These are phyloP conservation scores for Plumapathes pennacea DNA, from an alignment of 92 coral and sea anemone genomes.

Conservation along the genomic window DNA sequence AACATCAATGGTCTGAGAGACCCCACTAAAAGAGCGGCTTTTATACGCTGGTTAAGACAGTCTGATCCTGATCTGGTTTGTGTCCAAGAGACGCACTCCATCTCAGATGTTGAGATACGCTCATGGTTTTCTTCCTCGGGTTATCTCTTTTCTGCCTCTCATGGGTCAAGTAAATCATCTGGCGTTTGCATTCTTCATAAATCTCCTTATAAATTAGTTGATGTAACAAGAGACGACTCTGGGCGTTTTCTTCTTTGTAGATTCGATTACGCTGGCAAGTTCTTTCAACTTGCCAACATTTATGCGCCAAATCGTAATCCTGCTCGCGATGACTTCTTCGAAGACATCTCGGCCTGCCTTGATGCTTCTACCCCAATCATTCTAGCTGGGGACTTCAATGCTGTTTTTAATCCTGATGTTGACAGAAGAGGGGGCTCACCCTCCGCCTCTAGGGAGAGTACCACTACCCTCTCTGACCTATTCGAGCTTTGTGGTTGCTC, in stretches of 20 bases:
- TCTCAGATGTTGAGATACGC: background rate
- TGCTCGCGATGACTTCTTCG: background rate
- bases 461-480: background rate
- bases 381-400: slow-evolving; percentile 10
- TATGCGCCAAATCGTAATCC: slow-evolving; percentile 33
- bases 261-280: too few relatives aligned
- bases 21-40: background rate
- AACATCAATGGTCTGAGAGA: slow-evolving; percentile 1
- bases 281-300: background rate
- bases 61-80: background rate
- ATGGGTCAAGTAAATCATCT: background rate
- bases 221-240: background rate
- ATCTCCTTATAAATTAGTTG: background rate
- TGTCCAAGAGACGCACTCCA: slow-evolving; percentile 10
- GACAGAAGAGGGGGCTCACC: slow-evolving; percentile 14
- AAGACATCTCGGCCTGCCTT: background rate
- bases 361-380: background rate
- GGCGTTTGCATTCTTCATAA: slow-evolving; percentile 6
- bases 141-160: background rate
- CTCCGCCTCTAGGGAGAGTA: too few relatives aligned
- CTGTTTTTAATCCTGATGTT: background rate
- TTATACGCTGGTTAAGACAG: background rate
- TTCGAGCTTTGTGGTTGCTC: background rate
- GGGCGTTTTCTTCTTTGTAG: slow-evolving; percentile 6
- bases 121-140: slow-evolving; percentile 5